phyloP scores from a whole-genome alignment of 2,888 invertebrate species.

The Euplexia lucipara region DNA sequence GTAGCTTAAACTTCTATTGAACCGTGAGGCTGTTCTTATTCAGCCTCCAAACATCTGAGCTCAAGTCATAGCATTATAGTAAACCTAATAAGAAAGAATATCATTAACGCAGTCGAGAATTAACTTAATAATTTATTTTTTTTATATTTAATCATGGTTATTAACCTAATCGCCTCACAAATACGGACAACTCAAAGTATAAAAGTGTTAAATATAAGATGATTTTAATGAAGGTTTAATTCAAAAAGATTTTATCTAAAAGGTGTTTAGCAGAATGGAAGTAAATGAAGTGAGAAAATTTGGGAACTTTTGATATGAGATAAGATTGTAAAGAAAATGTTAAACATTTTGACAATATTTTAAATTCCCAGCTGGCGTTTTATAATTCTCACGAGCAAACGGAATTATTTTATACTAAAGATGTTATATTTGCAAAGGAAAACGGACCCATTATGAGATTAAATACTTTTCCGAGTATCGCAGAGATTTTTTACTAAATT shows the following conservation, averaged over 20 bases:
- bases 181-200: constrained; percentile 6
- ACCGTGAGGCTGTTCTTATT: no score
- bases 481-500: no score
- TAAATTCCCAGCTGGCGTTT: constrained; percentile 3
- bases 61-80: no score
- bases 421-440: background rate
- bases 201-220: constrained; percentile 33
- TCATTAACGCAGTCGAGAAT: background rate
- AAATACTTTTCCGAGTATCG: no score
- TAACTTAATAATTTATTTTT: no score
- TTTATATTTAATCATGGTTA: no score
- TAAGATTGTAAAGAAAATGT: constrained; percentile 41
- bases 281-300: constrained; percentile 53
- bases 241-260: constrained; percentile 47
- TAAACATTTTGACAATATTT: constrained; percentile 22
- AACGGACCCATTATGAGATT: no score
- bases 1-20: no score
- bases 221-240: constrained; percentile 33
- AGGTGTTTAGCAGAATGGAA: constrained; percentile 31
- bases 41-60: no score
- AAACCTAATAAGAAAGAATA: background rate
- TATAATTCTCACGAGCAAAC: constrained; percentile 8
- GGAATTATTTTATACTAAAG: constrained; percentile 9
- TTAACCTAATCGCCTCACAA: background rate
- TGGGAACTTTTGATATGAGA: constrained; percentile 34